Evolutionary conservation across 2,888 invertebrate genomes (phyloP), one percentile per base, ranked within the genome.

Genomic region (Cosmia pyralina): DNA sequence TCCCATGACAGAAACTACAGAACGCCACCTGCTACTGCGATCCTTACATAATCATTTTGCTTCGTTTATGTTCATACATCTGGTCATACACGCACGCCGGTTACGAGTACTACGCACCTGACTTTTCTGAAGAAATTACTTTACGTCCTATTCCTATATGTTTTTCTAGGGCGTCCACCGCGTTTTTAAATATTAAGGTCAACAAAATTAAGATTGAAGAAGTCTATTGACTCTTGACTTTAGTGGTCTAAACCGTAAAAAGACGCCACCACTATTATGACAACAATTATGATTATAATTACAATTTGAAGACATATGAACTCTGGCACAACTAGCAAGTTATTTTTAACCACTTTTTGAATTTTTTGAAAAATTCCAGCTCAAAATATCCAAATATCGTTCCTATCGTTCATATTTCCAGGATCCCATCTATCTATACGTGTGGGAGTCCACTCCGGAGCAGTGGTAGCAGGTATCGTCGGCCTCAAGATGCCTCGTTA

Each of bases 401-500:
- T 48, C 7, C 17, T 17, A 48, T 6, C 17, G 7, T 38, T 38
- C 8, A 8, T 38, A 7, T 15, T 82, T 89, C 28, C 91, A 98
- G 98, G 98, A 13, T 97, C 98, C 52, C 98, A 98, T 93, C 95
- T 98, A 53, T 97, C 97, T 86, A 98, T 98, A 72, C 96, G 98
- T 73, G 98, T 98, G 2, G 99, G 99, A 0, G 98, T 99, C 4
- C 99, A 99, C 92, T 98, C 98, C 0, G 99, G 99, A 0, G 98
- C 98, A 0, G 99, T 99, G 0, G 99, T 99, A 0, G 99, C 99
- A 0, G 99, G 99, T 0, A 98, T 99, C 52, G 99, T 99, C 0
- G 99, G 99, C 0, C 94, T 99, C 11, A 99, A 99, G 95, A 99
- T 99, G 99, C 99, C 99, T 0, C 95, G 98, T 53, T 98, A 98